These are phyloP conservation scores for Mionectes olivaceus DNA, from an alignment of 2,797 vertebrate genomes.

Conservation along the genomic window DNA sequence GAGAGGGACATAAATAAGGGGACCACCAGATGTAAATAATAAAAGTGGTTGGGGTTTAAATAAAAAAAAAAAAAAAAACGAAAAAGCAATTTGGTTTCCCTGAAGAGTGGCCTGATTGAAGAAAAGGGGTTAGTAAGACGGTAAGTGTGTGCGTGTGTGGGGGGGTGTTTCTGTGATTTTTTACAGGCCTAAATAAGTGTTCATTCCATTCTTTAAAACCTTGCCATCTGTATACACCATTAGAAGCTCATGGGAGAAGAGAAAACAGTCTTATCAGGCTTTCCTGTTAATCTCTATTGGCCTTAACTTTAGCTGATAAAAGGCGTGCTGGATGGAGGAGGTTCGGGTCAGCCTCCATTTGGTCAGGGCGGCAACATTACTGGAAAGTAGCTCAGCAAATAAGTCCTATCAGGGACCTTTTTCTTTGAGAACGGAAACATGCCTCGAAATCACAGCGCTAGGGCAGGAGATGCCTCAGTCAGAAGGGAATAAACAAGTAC, in stretches of 20 bases:
- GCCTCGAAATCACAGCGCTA: constrained; percentile 14
- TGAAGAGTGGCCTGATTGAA: constrained; percentile 68
- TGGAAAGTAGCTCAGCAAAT: constrained; percentile 49
- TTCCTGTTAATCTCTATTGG: constrained; percentile 90
- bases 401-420: constrained; percentile 39
- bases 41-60: constrained; percentile 83
- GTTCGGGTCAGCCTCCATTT: constrained; percentile 72
- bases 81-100: constrained; percentile 76
- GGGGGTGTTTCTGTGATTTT: constrained; percentile 60
- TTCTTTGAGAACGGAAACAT: constrained; percentile 30
- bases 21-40: constrained; percentile 96
- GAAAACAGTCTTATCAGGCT: constrained; percentile 89
- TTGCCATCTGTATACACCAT: constrained; percentile 89
- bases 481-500: constrained; percentile 37
- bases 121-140: constrained; percentile 55
- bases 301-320: constrained; percentile 91
- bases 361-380: constrained; percentile 76
- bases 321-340: constrained; percentile 78
- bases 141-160: not conserved
- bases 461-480: constrained; percentile 17
- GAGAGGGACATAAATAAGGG: constrained; percentile 88
- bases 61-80: constrained; percentile 57
- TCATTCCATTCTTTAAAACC: constrained; percentile 81
- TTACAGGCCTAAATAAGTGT: constrained; percentile 68
- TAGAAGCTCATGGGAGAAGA: constrained; percentile 87